Evolutionary conservation across 2,113 vertebrate genomes (phyloP), one percentile per base, ranked within the genome.

Genomic region (Macquaria australasica): DNA sequence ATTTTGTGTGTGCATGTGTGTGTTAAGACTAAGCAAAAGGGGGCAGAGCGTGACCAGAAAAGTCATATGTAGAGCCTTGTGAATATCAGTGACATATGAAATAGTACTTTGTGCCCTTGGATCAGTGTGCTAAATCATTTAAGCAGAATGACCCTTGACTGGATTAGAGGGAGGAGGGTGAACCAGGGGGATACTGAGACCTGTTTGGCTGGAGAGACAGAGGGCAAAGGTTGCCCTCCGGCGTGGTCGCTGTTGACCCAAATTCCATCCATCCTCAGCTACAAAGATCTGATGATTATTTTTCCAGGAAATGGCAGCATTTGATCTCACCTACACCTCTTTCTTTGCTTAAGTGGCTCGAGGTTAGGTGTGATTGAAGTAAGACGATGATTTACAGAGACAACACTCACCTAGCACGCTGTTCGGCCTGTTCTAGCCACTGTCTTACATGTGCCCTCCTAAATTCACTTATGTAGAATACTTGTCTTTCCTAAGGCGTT

Each of bases 91-190:
- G 93, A 93, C 89, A 94, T 95, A 94, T 96, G 93, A 96, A 96
- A 96, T 94, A 95, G 78, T 93, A 93, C 91, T 95, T 92, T 95
- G 89, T 96, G 94, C 94, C 92, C 94, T 66, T 82, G 94, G 95
- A 95, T 96, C 86, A 93, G 93, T 95, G 94, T 89, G 88, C 88
- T 95, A 95, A 97, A 96, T 96, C 94, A 95, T 95, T 96, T 96
- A 95, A 96, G 95, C 94, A 95, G 93, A 95, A 89, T 93, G 95
- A 91, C 91, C 87, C 69, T 82, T 91, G 85, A 80, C 58, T 59
- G 76, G 77, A 91, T 84, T 84, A 72, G 12, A 59, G 73, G 68
- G 70, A 84, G 83, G 77, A 66, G 79, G 78, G 75, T 82, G 72
- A 80, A 85, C 39, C 43, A 58, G 34, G 37, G 28, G 23, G 69